Conservation (phyloP, 2,797 vertebrate genomes). For the Sciurus carolinensis region DNA sequence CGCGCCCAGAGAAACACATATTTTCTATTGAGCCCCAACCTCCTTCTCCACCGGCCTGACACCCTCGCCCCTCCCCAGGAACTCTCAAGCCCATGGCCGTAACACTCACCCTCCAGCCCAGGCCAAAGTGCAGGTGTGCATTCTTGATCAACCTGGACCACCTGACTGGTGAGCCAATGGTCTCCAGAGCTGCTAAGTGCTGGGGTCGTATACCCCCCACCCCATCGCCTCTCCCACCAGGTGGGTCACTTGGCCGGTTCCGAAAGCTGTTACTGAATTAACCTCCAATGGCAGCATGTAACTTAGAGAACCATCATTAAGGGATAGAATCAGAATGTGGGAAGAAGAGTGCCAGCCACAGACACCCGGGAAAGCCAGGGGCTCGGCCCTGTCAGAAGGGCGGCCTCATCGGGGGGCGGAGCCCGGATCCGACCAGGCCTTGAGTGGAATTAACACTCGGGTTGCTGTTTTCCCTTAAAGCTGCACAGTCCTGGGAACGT, state of each 20-base stretch:
- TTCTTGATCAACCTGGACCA: neutral
- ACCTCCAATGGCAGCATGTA: neutral
- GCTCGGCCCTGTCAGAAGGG: neutral
- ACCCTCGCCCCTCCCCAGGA: neutral
- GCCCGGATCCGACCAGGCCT: neutral
- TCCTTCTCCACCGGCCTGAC: neutral
- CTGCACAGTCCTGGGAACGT: neutral
- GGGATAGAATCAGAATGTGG: neutral
- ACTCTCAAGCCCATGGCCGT: neutral
- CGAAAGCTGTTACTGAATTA: neutral
- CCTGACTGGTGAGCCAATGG: accelerated
- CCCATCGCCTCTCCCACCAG: accelerated
- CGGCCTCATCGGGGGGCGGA: neutral
- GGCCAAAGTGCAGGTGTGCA: neutral
- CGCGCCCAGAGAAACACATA: too few relatives aligned
- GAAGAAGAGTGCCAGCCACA: neutral
- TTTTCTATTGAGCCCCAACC: neutral
- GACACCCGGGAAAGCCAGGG: neutral
- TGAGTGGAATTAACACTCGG: neutral
- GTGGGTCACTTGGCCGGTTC: too few relatives aligned
- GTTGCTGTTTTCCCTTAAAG: neutral
- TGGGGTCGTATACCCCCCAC: too few relatives aligned
- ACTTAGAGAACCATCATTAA: neutral
- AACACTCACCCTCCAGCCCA: neutral
- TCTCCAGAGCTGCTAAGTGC: neutral